Percentiles rank a stretch among this genome's conserved stretches.
Evolutionary conservation across 2,888 invertebrate genomes (phyloP).

Genomic region (Drosophila neonasuta): DNA sequence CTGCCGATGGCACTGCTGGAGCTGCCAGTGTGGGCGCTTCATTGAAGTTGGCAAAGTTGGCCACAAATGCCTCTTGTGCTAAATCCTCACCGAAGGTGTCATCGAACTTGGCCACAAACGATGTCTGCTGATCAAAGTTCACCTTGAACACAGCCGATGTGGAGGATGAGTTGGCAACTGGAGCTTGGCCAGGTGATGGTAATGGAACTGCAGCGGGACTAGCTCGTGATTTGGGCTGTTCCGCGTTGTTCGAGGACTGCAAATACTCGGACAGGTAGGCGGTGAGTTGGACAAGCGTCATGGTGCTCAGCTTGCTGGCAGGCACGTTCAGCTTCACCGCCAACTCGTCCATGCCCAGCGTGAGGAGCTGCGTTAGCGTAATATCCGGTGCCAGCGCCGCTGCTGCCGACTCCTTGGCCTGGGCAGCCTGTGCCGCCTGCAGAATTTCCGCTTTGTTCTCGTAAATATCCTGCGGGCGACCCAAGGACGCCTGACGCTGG

Average conservation of each 20-base stretch:
- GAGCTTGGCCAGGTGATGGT: slow-evolving; percentile 18
- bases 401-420: slow-evolving; percentile 39
- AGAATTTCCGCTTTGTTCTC: slow-evolving; percentile 81
- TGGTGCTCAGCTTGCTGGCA: slow-evolving; percentile 89
- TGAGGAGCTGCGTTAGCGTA: slow-evolving; percentile 91
- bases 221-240: slow-evolving; percentile 71
- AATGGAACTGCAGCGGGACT: slow-evolving; percentile 37
- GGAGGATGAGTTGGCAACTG: slow-evolving; percentile 5
- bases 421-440: slow-evolving; percentile 72
- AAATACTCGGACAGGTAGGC: slow-evolving; percentile 86
- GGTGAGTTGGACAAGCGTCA: slow-evolving; percentile 94
- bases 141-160: slow-evolving; percentile 80
- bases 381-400: slow-evolving; percentile 85
- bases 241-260: slow-evolving; percentile 79
- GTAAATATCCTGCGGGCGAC: slow-evolving; percentile 77
- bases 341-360: slow-evolving; percentile 91
- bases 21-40: slow-evolving; percentile 53
- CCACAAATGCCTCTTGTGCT: slow-evolving; percentile 83
- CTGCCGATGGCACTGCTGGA: slow-evolving; percentile 84
- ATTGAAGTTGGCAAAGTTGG: slow-evolving; percentile 86
- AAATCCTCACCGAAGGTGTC: slow-evolving; percentile 85
- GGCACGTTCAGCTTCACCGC: slow-evolving; percentile 90
- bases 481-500: slow-evolving; percentile 71
- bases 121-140: slow-evolving; percentile 81
- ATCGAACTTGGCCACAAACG: slow-evolving; percentile 85